A percentile compares a stretch with the other conserved stretches of the same genome.
Evolutionary conservation across 2,797 vertebrate species (phyloP).

Genomic region (Adrianichthys oophorus): DNA sequence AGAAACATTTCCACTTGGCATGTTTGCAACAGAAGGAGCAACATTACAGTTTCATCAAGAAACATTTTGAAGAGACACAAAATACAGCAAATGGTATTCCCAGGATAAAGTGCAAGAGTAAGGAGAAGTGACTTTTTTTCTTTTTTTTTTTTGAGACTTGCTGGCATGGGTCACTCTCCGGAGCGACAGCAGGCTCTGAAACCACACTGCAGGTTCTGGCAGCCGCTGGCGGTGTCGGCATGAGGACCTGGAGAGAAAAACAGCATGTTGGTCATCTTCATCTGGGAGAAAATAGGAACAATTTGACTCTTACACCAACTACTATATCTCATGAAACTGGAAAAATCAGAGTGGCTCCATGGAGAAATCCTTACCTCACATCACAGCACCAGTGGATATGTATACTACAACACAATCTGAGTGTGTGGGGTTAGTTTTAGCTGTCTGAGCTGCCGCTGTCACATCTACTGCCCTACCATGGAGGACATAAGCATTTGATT

Average conservation of each 20-base stretch:
- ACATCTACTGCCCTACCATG: conserved; percentile 1
- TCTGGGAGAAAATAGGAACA: neutral
- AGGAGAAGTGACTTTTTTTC: conserved; percentile 49
- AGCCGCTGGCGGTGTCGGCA: conserved; percentile 96
- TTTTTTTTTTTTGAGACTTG: conserved; percentile 57
- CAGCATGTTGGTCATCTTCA: conserved; percentile 28
- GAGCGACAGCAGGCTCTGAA: conserved; percentile 99
- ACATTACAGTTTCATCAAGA: conserved; percentile 61
- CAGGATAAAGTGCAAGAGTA: conserved; percentile 89
- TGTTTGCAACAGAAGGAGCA: neutral
- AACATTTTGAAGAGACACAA: conserved; percentile 61
- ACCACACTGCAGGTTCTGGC: conserved; percentile 99
- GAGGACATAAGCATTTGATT: no score
- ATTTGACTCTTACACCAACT: neutral
- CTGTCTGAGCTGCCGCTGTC: conserved; percentile 27
- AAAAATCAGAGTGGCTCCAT: conserved; percentile 20
- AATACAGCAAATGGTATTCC: conserved; percentile 67
- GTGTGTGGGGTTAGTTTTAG: conserved; percentile 43
- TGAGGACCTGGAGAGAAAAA: conserved; percentile 89
- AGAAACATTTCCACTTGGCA: neutral
- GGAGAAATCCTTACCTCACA: conserved; percentile 64
- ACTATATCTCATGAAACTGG: neutral
- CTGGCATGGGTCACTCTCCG: conserved; percentile 84
- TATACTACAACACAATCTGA: conserved; percentile 51
- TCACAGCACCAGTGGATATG: conserved; percentile 44